Percentiles rank a stretch among this genome's conserved stretches.
Evolutionary conservation across 2,797 vertebrate genomes (phyloP).

Genomic region (Falco peregrinus): DNA sequence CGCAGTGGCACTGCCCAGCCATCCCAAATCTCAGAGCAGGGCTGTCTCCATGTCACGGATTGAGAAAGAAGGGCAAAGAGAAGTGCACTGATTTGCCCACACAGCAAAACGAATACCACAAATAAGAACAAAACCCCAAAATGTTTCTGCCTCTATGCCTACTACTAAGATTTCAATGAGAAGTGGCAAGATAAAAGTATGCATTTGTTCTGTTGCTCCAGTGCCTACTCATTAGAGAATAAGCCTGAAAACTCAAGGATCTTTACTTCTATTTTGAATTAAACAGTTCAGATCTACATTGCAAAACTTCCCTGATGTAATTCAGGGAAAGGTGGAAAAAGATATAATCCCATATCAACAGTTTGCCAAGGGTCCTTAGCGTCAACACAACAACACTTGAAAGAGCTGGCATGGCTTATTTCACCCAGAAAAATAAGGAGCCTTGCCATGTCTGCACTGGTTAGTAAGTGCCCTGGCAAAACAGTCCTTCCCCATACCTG

Average conservation of each 20-base stretch:
- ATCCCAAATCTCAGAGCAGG: background rate
- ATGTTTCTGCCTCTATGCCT: background rate
- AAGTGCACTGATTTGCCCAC: background rate
- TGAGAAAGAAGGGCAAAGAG: constrained; percentile 66
- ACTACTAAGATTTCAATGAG: background rate
- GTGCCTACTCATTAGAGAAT: background rate
- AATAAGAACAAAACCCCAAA: background rate
- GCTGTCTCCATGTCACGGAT: background rate
- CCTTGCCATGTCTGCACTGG: background rate
- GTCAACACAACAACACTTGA: rapidly evolving
- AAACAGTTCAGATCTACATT: background rate
- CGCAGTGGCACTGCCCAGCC: background rate
- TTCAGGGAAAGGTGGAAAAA: constrained; percentile 22
- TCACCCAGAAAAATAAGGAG: background rate
- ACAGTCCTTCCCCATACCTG: background rate
- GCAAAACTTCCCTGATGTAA: constrained; percentile 7
- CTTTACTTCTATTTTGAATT: background rate
- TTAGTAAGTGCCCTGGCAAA: background rate
- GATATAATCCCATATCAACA: background rate
- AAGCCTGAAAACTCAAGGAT: background rate
- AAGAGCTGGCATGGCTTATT: background rate
- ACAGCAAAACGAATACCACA: background rate
- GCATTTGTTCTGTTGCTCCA: background rate
- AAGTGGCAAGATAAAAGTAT: background rate
- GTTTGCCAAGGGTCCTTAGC: background rate